Evolutionary conservation across 2,113 vertebrate species (phyloP), one percentile per base, ranked within the genome.

Genomic region (Paedocypris sp.): DNA sequence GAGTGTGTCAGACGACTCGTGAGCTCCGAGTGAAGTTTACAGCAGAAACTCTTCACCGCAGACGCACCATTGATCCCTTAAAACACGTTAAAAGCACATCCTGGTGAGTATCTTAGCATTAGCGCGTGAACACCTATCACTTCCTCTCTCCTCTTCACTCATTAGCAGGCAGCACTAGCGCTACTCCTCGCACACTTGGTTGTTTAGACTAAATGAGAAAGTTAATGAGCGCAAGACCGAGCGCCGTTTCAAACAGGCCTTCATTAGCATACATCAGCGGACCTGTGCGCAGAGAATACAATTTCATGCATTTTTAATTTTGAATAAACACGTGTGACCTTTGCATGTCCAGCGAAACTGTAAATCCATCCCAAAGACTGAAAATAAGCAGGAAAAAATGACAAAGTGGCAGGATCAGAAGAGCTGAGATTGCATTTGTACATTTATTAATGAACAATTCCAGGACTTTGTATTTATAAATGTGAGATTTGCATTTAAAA

Each of bases 141-240:
- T 31, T 9, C 9, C 29, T 32, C 29, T 32, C 29, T 32, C n/a
- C n/a, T n/a, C n/a, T n/a, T n/a, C 31, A 2, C 22, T 53, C 50
- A 53, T 53, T 53, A 53, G 50, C 50, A 53, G 33, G 50, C 50
- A 38, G 50, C 20, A 38, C 33, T 33, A 1, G 18, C 18, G 31
- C 22, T 51, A n/a, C 48, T 51, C 16, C 22, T 51, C 35, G 33
- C 50, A 53, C 20, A 53, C 20, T 38, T 51, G 11, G 12, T 31
- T 33, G 48, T 51, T 51, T 25, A 51, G 50, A 26, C 50, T 36
- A 53, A 53, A 53, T 53, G 50, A 53, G 50, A 53, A 53, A 53
- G 38, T 38, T 38, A 53, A 38, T 38, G 50, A 53, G 50, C 31
- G 50, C 26, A 12, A 61, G 22, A 50, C 32, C 35, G 22, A 41